Conservation (phyloP, 1,140 invertebrate species). For the Ostrea denselamellosa region DNA sequence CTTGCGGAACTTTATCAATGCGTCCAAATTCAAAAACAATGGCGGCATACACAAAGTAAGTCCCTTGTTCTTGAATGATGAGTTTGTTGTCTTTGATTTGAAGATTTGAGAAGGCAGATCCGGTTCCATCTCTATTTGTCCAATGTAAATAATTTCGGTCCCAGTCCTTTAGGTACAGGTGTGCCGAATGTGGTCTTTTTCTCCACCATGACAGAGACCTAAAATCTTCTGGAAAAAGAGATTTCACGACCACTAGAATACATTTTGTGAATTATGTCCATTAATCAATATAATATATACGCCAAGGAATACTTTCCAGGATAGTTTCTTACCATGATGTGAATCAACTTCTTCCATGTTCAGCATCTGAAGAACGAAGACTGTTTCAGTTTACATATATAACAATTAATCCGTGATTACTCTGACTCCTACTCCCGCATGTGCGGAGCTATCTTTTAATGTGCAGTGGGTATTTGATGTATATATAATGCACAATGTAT, state of each 20-base stretch:
- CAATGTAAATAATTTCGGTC: not conserved
- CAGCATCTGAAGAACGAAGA: not conserved
- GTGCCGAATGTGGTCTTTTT: not conserved
- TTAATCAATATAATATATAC: not conserved
- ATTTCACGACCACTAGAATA: no score
- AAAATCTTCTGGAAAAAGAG: not conserved
- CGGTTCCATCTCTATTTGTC: not conserved
- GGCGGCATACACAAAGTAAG: not conserved
- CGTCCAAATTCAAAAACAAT: not conserved
- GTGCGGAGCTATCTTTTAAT: no score
- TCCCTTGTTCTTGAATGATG: not conserved
- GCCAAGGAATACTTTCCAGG: not conserved
- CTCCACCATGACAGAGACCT: not conserved
- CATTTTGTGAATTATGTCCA: not conserved
- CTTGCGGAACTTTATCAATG: not conserved
- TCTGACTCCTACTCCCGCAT: no score
- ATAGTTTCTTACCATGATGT: not conserved
- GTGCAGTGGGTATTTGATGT: no score
- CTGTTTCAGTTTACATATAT: no score
- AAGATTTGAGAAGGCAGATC: not conserved
- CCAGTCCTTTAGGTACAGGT: conserved; percentile 2
- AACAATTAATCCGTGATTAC: no score
- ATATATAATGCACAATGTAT: no score
- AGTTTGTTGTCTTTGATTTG: conserved; percentile 1
- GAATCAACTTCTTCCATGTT: not conserved